These are phyloP conservation scores for Megamerina dolium DNA, from an alignment of 2,888 invertebrate genomes.

Conservation along the genomic window DNA sequence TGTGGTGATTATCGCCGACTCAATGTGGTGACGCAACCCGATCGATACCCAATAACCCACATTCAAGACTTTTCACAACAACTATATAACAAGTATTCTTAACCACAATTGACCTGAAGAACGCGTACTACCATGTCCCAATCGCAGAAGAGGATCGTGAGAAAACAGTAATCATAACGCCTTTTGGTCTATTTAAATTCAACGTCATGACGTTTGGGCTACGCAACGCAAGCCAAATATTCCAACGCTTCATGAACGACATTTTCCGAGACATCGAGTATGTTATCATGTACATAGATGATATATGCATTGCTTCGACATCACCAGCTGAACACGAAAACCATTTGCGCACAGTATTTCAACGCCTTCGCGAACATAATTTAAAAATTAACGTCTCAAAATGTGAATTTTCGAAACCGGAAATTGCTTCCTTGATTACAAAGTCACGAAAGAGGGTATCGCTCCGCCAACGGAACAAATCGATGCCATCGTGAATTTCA, in stretches of 20 bases:
- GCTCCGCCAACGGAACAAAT: slow-evolving; percentile 12
- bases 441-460: slow-evolving; percentile 7
- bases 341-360: slow-evolving; percentile 20
- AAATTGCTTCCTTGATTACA: neutral
- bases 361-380: slow-evolving; percentile 23
- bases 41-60: slow-evolving; percentile 14
- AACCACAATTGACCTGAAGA: slow-evolving; percentile 17
- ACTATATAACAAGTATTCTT: slow-evolving; percentile 14
- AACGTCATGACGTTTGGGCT: too few relatives aligned
- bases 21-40: neutral
- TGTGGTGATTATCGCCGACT: too few relatives aligned
- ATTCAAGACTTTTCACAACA: too few relatives aligned
- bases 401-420: too few relatives aligned
- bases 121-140: slow-evolving; percentile 18
- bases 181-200: too few relatives aligned
- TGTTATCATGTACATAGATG: slow-evolving; percentile 22
- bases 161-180: too few relatives aligned
- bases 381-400: too few relatives aligned
- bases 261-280: slow-evolving; percentile 20
- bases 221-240: too few relatives aligned
- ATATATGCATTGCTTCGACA: too few relatives aligned
- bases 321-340: slow-evolving; percentile 16
- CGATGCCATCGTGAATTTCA: slow-evolving; percentile 12
- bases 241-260: too few relatives aligned
- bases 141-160: too few relatives aligned